phyloP scores from a whole-genome alignment of 2,113 vertebrate species.

The Gila orcuttii region DNA sequence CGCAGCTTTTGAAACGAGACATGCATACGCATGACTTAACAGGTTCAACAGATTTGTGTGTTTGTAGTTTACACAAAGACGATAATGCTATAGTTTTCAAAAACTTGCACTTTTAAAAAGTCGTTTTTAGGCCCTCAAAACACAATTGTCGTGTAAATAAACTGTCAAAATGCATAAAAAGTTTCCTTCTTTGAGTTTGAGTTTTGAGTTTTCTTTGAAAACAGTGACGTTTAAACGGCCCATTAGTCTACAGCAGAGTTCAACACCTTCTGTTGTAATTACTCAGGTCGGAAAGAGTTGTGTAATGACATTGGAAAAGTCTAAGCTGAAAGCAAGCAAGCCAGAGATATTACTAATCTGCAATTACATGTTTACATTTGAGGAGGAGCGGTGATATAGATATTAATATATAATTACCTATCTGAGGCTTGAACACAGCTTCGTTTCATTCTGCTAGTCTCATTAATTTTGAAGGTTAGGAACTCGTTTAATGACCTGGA shows the following conservation, averaged over 20 bases:
- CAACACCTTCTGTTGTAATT: conserved; percentile 18
- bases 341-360: conserved; percentile 42
- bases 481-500: conserved; percentile 53
- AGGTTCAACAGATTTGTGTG: no score
- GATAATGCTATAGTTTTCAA: no score
- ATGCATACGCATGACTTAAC: no score
- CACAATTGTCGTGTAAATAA: no score
- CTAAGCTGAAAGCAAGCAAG: conserved; percentile 34
- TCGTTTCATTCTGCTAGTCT: conserved; percentile 46
- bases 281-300: conserved; percentile 6
- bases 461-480: conserved; percentile 52
- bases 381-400: conserved; percentile 44
- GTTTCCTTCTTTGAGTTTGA: no score
- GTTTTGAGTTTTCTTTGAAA: no score
- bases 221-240: no score
- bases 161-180: no score
- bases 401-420: conserved; percentile 46
- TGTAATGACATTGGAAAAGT: conserved; percentile 38
- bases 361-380: conserved; percentile 54
- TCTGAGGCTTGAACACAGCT: conserved; percentile 27
- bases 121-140: no score
- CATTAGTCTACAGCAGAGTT: background rate
- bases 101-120: no score
- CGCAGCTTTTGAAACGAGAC: no score
- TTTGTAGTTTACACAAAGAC: no score